Percentiles rank a stretch among this genome's conserved stretches.
phyloP scores from a whole-genome alignment of 1,140 invertebrate genomes.

The Chrysomallon squamiferum region DNA sequence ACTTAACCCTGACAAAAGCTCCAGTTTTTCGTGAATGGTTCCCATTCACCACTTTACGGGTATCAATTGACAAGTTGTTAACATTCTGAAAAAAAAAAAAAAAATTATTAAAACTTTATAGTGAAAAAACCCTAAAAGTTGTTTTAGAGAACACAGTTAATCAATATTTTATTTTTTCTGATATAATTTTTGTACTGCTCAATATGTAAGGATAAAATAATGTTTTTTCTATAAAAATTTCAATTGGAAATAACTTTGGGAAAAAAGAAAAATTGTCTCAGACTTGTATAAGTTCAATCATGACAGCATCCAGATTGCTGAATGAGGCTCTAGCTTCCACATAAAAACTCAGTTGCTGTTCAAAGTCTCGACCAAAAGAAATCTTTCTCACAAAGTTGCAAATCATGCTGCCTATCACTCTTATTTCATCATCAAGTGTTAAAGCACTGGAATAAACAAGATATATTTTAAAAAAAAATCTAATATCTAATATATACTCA shows the following conservation, averaged over 20 bases:
- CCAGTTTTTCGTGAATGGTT: constrained; percentile 81
- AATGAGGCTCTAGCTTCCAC: constrained; percentile 88
- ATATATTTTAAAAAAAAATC: background rate
- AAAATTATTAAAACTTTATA: constrained; percentile 3
- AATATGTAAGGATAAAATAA: too few relatives aligned
- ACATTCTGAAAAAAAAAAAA: constrained; percentile 71
- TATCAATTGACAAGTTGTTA: constrained; percentile 79
- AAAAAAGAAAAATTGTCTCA: too few relatives aligned
- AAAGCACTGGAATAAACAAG: constrained; percentile 74
- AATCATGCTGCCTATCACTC: constrained; percentile 84
- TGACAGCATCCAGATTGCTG: constrained; percentile 86
- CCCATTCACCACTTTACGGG: constrained; percentile 75
- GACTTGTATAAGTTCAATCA: constrained; percentile 85
- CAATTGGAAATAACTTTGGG: too few relatives aligned
- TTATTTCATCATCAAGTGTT: constrained; percentile 91
- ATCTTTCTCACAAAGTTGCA: constrained; percentile 81
- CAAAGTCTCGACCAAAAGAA: constrained; percentile 83
- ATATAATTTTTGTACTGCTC: too few relatives aligned
- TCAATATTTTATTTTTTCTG: too few relatives aligned
- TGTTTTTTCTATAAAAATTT: too few relatives aligned
- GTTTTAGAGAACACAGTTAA: too few relatives aligned
- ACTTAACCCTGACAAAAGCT: constrained; percentile 76
- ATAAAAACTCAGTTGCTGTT: constrained; percentile 91
- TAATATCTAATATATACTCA: too few relatives aligned
- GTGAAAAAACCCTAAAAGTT: background rate